Evolutionary conservation across 2,113 vertebrate species (phyloP).

Genomic region (Microcebus griseorufus): DNA sequence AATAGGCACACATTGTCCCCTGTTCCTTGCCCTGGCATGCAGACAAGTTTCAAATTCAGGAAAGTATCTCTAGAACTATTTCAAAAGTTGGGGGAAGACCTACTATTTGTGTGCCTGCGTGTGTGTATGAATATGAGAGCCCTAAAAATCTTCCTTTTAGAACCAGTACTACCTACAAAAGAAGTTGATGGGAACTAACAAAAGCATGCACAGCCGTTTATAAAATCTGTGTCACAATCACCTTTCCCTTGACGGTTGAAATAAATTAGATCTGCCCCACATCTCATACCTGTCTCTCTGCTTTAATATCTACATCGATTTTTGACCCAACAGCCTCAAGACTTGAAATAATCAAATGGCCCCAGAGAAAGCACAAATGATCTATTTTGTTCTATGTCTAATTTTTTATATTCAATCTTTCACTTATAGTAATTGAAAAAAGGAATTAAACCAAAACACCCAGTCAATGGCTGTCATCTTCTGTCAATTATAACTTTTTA

Average conservation of each 20-base stretch:
- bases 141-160: background rate
- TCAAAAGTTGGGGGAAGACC: background rate
- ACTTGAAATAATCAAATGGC: slow-evolving; percentile 58
- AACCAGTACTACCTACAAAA: background rate
- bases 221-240: slow-evolving; percentile 19
- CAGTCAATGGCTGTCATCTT: background rate
- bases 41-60: background rate
- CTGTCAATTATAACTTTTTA: background rate
- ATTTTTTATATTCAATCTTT: slow-evolving; percentile 27
- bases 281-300: slow-evolving; percentile 44
- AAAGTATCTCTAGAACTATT: background rate
- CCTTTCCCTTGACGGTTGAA: slow-evolving; percentile 22
- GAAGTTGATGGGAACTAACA: background rate
- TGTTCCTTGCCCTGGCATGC: background rate
- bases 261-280: slow-evolving; percentile 56
- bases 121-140: background rate
- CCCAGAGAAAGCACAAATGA: slow-evolving; percentile 40
- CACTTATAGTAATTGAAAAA: slow-evolving; percentile 1
- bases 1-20: background rate
- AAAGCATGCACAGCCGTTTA: background rate
- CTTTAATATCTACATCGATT: slow-evolving; percentile 68
- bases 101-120: background rate
- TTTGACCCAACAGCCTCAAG: slow-evolving; percentile 57
- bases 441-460: background rate
- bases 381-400: slow-evolving; percentile 6